Conservation (phyloP, 2,888 invertebrate species). For the Phymatocera aterrima region DNA sequence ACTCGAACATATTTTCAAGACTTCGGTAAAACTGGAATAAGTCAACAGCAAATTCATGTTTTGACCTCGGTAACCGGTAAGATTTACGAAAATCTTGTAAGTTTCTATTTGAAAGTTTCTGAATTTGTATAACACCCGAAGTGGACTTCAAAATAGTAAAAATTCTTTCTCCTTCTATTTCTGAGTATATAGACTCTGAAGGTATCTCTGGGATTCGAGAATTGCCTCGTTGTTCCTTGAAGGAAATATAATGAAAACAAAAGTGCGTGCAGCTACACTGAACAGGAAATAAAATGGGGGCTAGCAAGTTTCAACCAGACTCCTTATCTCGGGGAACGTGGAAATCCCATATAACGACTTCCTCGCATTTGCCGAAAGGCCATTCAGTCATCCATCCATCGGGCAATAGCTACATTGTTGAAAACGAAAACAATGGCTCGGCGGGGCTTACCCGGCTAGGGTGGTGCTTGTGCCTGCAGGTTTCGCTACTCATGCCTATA, state of each 20-base stretch:
- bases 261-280: not conserved
- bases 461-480: conserved; percentile 14
- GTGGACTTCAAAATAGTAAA: too few species aligned
- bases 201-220: too few species aligned
- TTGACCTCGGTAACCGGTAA: not conserved
- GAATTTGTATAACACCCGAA: too few species aligned
- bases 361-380: not conserved
- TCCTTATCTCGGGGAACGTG: conserved; percentile 5
- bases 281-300: conserved; percentile 2
- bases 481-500: not conserved
- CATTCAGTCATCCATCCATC: not conserved
- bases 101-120: too few species aligned
- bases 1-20: too few species aligned
- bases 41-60: not conserved
- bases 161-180: too few species aligned
- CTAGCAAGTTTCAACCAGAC: not conserved
- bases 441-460: conserved; percentile 13
- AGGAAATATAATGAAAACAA: too few species aligned
- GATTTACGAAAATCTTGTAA: too few species aligned
- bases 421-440: conserved; percentile 27
- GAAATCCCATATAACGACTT: conserved; percentile 8
- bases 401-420: not conserved
- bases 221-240: too few species aligned
- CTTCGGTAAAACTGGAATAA: not conserved
- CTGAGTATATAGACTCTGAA: too few species aligned